These are phyloP conservation scores for Sakesphorus luctuosus DNA, from an alignment of 2,113 vertebrate species.

Conservation along the genomic window DNA sequence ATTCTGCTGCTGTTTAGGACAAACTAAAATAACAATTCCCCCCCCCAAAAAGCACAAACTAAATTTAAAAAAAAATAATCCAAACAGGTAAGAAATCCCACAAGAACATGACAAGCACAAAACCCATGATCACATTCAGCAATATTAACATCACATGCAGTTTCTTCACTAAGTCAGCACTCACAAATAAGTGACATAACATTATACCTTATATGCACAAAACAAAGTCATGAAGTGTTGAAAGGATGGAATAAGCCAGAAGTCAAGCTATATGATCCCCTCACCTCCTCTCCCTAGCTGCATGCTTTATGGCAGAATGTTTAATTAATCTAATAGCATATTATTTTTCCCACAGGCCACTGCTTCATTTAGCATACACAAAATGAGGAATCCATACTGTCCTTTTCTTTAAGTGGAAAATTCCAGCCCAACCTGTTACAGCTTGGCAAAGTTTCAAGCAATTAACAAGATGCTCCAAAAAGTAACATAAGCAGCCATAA, in stretches of 20 bases:
- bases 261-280: background rate
- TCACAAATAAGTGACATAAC: background rate
- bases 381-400: constrained; percentile 15
- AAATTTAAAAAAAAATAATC: background rate
- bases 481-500: background rate
- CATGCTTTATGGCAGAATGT: background rate
- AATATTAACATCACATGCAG: background rate
- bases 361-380: background rate
- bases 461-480: constrained; percentile 6
- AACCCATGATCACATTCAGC: background rate
- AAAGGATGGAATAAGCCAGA: background rate
- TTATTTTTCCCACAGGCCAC: background rate
- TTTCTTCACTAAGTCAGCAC: background rate
- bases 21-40: background rate
- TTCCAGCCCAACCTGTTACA: background rate
- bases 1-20: background rate
- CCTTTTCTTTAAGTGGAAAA: constrained; percentile 1
- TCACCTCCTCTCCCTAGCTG: background rate
- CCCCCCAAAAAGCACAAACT: fast-evolving
- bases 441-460: background rate
- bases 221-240: background rate
- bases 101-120: background rate
- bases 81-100: background rate
- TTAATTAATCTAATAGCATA: background rate
- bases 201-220: background rate